Evolutionary conservation across 2,113 vertebrate genomes (phyloP).

Genomic region (Phyllostomus hastatus): DNA sequence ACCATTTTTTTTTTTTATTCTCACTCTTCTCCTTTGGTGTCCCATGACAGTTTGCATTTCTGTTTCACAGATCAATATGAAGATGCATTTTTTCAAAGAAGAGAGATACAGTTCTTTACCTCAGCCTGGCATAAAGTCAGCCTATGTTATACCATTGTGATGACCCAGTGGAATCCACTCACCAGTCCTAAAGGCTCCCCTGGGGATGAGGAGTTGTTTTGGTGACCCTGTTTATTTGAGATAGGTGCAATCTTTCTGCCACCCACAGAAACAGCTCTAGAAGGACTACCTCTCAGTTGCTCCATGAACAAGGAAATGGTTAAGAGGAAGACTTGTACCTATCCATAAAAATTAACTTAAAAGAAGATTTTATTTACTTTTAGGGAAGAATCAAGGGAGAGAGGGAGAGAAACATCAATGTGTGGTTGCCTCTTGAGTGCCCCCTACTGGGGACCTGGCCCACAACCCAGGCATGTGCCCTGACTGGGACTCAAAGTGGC

Average conservation of each 20-base stretch:
- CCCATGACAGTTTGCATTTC: background rate
- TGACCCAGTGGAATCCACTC: background rate
- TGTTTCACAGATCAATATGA: background rate
- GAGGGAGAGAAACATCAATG: too few relatives aligned
- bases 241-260: background rate
- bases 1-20: background rate
- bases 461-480: too few relatives aligned
- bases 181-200: background rate
- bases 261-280: background rate
- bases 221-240: background rate
- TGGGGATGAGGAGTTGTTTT: background rate
- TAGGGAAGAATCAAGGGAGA: too few relatives aligned
- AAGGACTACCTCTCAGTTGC: background rate
- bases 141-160: background rate
- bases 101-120: background rate
- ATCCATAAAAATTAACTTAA: background rate
- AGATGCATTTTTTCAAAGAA: background rate
- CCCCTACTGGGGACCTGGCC: too few relatives aligned
- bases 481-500: too few relatives aligned
- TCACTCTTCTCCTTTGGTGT: background rate
- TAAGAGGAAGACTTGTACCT: background rate
- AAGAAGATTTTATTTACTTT: too few relatives aligned
- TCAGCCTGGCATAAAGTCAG: background rate
- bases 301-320: background rate
- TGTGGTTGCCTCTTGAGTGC: too few relatives aligned